A percentile compares a stretch with the other conserved stretches of the same genome.
phyloP scores from a whole-genome alignment of 1,140 invertebrate species.

The Brachionus plicatilis region DNA sequence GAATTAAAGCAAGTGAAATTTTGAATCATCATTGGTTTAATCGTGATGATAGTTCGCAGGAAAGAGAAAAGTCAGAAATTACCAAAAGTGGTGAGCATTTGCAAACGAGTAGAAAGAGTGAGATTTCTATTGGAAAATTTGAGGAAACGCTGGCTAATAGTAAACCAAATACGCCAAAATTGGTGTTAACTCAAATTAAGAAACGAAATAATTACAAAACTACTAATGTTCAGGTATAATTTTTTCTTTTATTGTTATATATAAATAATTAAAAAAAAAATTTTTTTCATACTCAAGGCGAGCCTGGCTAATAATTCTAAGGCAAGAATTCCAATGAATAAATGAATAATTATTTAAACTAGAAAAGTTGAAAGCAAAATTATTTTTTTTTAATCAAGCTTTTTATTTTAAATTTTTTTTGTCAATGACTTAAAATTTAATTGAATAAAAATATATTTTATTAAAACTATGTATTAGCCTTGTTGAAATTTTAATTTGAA shows the following conservation, averaged over 20 bases:
- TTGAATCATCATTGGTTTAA: conserved; percentile 22
- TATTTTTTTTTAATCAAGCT: no score
- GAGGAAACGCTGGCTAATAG: neutral
- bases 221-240: neutral
- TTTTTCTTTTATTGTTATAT: neutral
- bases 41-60: neutral
- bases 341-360: no score
- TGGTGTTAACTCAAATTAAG: neutral
- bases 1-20: conserved; percentile 31
- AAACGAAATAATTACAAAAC: conserved; percentile 5
- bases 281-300: neutral
- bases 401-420: no score
- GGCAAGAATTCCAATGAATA: no score
- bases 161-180: neutral
- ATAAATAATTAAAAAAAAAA: neutral
- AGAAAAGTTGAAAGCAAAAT: no score
- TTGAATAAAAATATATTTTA: no score
- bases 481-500: no score
- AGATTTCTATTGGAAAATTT: neutral
- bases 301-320: neutral
- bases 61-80: neutral
- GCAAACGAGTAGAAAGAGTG: neutral
- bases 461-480: no score
- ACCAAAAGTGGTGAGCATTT: neutral
- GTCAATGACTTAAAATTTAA: no score